phyloP scores from a whole-genome alignment of 1,140 invertebrate species.

The Brachionus rubens region DNA sequence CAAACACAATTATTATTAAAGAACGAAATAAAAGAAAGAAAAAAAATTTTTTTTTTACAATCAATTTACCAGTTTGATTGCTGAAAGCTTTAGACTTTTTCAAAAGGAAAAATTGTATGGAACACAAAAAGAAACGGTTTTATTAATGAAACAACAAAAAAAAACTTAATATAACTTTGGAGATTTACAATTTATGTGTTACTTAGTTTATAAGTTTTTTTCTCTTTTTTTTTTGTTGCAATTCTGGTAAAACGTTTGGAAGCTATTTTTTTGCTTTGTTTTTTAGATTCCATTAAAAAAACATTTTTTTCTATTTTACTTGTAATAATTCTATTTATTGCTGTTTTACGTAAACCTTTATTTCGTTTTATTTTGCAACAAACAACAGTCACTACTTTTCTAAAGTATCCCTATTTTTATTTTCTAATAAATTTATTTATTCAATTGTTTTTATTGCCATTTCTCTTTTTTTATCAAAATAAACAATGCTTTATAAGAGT shows the following conservation, averaged over 20 bases:
- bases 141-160: background rate
- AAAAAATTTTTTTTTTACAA: background rate
- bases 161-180: slow-evolving; percentile 11
- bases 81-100: slow-evolving; percentile 32
- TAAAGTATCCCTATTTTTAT: background rate
- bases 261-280: background rate
- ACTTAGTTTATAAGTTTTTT: slow-evolving; percentile 27
- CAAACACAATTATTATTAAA: slow-evolving; percentile 31
- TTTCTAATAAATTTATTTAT: background rate
- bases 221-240: background rate
- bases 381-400: slow-evolving; percentile 1
- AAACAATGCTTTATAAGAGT: slow-evolving; percentile 6
- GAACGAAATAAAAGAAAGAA: background rate
- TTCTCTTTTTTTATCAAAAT: background rate
- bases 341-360: background rate
- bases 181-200: slow-evolving; percentile 25
- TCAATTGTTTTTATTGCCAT: slow-evolving; percentile 8
- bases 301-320: background rate
- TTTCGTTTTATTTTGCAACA: background rate
- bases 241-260: too few relatives aligned
- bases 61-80: slow-evolving; percentile 32
- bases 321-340: slow-evolving; percentile 27
- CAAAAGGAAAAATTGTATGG: too few relatives aligned
- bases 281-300: slow-evolving; percentile 12
- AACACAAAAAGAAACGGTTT: background rate